Conservation (phyloP, 1,140 invertebrate genomes). For the Plectus sambesii region DNA sequence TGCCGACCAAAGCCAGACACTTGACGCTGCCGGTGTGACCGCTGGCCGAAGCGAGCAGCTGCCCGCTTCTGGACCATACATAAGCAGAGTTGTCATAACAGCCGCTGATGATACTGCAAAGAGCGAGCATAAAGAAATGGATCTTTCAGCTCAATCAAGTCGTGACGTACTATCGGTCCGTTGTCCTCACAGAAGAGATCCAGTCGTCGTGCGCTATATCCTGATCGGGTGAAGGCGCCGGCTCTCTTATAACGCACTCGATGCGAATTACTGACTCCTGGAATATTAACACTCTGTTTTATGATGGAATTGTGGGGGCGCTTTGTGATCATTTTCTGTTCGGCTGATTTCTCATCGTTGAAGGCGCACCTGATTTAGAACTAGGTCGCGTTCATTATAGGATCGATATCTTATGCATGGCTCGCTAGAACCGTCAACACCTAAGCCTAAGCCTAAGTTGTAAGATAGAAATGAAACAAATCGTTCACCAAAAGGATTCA, state of each 20-base stretch:
- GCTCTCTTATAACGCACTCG: slow-evolving; percentile 32
- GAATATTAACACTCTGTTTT: not conserved
- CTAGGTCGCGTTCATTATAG: too few relatives aligned
- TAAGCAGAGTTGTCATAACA: slow-evolving; percentile 11
- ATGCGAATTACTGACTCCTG: slow-evolving; percentile 28
- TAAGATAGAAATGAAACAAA: too few relatives aligned
- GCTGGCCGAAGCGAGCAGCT: not conserved
- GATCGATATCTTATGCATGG: too few relatives aligned
- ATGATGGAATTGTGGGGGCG: too few relatives aligned
- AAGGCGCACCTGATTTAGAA: too few relatives aligned
- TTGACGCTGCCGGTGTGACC: not conserved
- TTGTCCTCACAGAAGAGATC: slow-evolving; percentile 26
- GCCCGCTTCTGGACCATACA: not conserved
- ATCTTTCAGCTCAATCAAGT: not conserved
- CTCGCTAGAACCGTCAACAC: too few relatives aligned
- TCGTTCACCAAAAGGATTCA: too few relatives aligned
- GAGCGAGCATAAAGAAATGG: not conserved
- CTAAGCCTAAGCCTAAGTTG: too few relatives aligned
- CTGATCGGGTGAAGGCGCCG: slow-evolving; percentile 28
- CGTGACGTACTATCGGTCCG: slow-evolving; percentile 22
- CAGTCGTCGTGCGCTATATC: slow-evolving; percentile 33
- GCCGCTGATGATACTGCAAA: slow-evolving; percentile 30
- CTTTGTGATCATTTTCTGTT: too few relatives aligned
- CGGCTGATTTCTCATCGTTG: too few relatives aligned
- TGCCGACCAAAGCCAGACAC: not conserved